Conservation (phyloP, 2,797 vertebrate species). For the Microctenopoma lineatum region DNA sequence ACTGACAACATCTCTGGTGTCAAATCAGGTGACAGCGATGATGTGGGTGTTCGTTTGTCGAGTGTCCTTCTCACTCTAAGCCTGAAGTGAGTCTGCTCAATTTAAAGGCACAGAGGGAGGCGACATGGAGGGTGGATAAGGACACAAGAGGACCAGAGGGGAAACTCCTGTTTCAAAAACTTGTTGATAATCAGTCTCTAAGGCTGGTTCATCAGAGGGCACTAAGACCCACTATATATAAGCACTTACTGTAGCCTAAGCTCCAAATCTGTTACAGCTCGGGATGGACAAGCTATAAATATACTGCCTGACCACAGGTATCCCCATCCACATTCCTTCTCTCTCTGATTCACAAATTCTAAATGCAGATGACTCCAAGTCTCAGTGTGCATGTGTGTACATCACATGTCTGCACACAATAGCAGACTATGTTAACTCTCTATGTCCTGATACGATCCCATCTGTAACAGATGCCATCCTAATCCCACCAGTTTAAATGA, state of each 20-base stretch:
- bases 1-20: constrained; percentile 48
- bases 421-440: constrained; percentile 48
- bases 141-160: constrained; percentile 33
- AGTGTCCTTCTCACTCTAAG: constrained; percentile 27
- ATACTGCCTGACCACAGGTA: constrained; percentile 55
- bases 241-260: constrained; percentile 69
- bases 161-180: constrained; percentile 44
- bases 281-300: constrained; percentile 74
- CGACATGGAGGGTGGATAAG: constrained; percentile 31
- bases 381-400: constrained; percentile 17
- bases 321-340: constrained; percentile 44
- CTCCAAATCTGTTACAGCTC: constrained; percentile 73
- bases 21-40: constrained; percentile 52
- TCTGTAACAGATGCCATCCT: constrained; percentile 48
- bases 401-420: constrained; percentile 30
- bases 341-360: constrained; percentile 63
- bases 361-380: constrained; percentile 47
- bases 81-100: constrained; percentile 30
- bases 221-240: constrained; percentile 76
- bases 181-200: constrained; percentile 62
- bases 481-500: constrained; percentile 58
- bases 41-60: constrained; percentile 12
- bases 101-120: constrained; percentile 43
- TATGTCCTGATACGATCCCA: constrained; percentile 25
- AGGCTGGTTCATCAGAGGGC: constrained; percentile 54